Evolutionary conservation across 2,888 invertebrate species (phyloP).

Genomic region (Aricia artaxerxes): DNA sequence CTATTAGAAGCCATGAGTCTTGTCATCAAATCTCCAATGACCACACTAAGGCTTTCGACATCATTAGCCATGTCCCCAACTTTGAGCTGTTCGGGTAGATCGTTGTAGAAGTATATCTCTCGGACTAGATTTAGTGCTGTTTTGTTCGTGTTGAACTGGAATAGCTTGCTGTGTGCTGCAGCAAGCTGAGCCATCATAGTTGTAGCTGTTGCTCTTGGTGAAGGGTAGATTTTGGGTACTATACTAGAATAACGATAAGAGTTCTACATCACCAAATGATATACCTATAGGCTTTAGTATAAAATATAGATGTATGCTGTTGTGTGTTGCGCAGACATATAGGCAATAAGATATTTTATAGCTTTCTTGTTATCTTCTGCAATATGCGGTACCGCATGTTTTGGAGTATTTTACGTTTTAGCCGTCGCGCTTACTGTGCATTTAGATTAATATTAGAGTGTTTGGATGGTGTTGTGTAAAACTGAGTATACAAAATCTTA

Average conservation of each 20-base stretch:
- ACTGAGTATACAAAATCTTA: conserved; percentile 44
- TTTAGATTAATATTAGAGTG: not conserved
- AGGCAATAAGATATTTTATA: not conserved
- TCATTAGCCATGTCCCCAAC: conserved; percentile 43
- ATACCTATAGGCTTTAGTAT: too few species aligned
- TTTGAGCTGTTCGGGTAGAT: conserved; percentile 59
- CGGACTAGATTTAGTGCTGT: conserved; percentile 59
- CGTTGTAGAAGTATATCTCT: conserved; percentile 65
- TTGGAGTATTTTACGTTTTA: too few species aligned
- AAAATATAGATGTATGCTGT: not conserved
- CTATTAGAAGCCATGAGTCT: conserved; percentile 82
- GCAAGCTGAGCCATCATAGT: conserved; percentile 56
- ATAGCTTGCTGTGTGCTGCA: conserved; percentile 51
- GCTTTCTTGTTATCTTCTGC: not conserved
- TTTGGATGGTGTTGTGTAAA: not conserved
- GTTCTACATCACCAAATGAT: not conserved
- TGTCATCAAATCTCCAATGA: conserved; percentile 57
- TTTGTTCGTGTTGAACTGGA: conserved; percentile 52
- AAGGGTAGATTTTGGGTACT: conserved; percentile 58
- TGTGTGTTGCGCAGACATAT: not conserved
- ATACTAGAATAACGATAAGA: conserved; percentile 51
- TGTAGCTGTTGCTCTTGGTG: conserved; percentile 54
- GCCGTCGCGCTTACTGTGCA: not conserved
- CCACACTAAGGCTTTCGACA: conserved; percentile 47
- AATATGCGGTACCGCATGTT: too few species aligned